Conservation (phyloP, 2,113 vertebrate genomes). For the Leucosticte australis region DNA sequence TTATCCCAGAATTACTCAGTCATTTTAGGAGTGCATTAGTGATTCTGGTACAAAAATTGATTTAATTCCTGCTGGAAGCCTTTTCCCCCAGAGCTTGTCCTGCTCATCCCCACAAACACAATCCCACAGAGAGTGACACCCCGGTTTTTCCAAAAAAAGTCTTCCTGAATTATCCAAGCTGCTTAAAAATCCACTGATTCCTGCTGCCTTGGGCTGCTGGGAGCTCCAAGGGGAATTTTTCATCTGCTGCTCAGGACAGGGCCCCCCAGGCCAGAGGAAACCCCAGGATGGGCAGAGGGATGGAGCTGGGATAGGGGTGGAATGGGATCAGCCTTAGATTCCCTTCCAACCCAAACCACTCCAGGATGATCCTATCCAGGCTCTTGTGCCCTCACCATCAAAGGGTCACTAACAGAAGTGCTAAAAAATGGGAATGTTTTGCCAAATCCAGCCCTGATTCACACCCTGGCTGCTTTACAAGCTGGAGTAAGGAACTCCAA, state of each 20-base stretch:
- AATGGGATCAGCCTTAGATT: not conserved
- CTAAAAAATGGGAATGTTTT: not conserved
- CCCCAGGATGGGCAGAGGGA: not conserved
- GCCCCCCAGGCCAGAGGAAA: not conserved
- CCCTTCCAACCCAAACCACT: not conserved
- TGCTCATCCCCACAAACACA: not conserved
- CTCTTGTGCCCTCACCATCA: not conserved
- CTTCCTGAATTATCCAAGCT: not conserved
- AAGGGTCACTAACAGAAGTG: not conserved
- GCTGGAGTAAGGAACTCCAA: not conserved
- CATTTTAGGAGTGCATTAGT: not conserved
- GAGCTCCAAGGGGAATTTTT: not conserved
- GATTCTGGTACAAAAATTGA: not conserved
- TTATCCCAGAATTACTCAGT: not conserved
- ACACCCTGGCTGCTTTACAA: not conserved
- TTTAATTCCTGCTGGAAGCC: not conserved
- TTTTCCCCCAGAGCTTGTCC: not conserved
- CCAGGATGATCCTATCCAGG: not conserved
- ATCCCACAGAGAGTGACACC: not conserved
- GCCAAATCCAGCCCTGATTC: not conserved
- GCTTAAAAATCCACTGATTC: not conserved
- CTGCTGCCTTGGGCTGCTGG: not conserved
- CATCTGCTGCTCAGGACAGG: not conserved
- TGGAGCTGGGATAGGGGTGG: not conserved
- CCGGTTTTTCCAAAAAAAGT: not conserved